A percentile compares a stretch with the other conserved stretches of the same genome.
Evolutionary conservation across 2,888 invertebrate genomes (phyloP).

Genomic region (Caenorhabditis plicata): DNA sequence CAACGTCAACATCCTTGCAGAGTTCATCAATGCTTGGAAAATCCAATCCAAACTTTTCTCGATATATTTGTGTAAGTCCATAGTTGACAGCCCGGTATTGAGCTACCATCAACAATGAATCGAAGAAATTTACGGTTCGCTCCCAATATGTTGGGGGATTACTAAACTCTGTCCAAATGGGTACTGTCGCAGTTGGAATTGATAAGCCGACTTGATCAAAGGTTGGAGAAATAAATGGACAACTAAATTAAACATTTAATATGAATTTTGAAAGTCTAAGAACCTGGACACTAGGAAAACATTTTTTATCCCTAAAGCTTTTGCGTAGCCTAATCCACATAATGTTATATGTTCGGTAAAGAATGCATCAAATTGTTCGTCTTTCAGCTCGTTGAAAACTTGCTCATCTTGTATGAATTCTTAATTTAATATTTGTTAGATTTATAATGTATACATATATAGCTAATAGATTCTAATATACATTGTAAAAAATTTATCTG

Average conservation of each 20-base stretch:
- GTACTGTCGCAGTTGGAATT: conserved; percentile 10
- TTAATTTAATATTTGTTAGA: too few species aligned
- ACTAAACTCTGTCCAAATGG: conserved; percentile 10
- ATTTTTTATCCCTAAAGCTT: conserved; percentile 38
- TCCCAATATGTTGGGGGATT: conserved; percentile 12
- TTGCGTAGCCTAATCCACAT: conserved; percentile 42
- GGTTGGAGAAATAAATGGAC: conserved; percentile 9
- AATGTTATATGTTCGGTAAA: conserved; percentile 45
- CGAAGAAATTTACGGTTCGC: conserved; percentile 9
- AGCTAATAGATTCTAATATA: too few species aligned
- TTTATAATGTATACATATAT: too few species aligned
- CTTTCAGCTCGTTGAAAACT: conserved; percentile 24
- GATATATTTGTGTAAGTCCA: conserved; percentile 4
- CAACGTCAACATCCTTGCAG: conserved; percentile 37
- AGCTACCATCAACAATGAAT: not conserved
- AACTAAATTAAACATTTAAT: conserved; percentile 3
- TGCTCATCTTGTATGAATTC: conserved; percentile 30
- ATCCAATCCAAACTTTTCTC: conserved; percentile 13
- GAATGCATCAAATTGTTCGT: conserved; percentile 44
- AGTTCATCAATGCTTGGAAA: conserved; percentile 36
- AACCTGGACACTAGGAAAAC: conserved; percentile 46
- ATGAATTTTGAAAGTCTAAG: not conserved
- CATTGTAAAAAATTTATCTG: too few species aligned
- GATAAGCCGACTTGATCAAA: conserved; percentile 18
- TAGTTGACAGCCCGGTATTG: conserved; percentile 3